phyloP scores from a whole-genome alignment of 2,113 vertebrate genomes.

The Myanophis thanlyinensis region DNA sequence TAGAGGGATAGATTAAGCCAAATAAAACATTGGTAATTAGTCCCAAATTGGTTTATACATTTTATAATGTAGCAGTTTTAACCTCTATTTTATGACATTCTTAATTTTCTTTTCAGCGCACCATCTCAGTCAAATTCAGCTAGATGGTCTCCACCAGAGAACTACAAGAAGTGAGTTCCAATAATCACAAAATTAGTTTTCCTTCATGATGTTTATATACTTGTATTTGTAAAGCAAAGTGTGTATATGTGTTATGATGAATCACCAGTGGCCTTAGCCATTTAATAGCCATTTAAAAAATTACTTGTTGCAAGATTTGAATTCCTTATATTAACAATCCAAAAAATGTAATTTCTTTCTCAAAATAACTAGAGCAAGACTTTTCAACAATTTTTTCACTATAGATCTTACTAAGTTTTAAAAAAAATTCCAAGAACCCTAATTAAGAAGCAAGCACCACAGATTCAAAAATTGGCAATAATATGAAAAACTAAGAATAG shows the following conservation, averaged over 20 bases:
- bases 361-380: neutral
- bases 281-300: neutral
- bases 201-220: neutral
- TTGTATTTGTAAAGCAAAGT: neutral
- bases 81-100: accelerated
- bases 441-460: neutral
- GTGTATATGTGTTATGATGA: neutral
- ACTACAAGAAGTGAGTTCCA: slow-evolving; percentile 87
- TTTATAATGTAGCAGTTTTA: neutral
- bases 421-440: neutral
- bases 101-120: slow-evolving; percentile 69
- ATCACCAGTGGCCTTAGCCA: neutral
- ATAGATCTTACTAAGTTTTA: neutral
- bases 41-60: neutral
- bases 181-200: neutral
- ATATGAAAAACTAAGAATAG: neutral
- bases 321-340: neutral
- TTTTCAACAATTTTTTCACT: neutral
- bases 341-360: neutral
- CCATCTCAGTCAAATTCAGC: slow-evolving; percentile 63
- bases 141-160: slow-evolving; percentile 89
- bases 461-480: neutral
- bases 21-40: neutral
- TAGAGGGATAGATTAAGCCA: neutral
- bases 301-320: neutral